Base-by-base conservation (phyloP, 2,888 invertebrate species). In the Habrosyne pyritoides region DNA sequence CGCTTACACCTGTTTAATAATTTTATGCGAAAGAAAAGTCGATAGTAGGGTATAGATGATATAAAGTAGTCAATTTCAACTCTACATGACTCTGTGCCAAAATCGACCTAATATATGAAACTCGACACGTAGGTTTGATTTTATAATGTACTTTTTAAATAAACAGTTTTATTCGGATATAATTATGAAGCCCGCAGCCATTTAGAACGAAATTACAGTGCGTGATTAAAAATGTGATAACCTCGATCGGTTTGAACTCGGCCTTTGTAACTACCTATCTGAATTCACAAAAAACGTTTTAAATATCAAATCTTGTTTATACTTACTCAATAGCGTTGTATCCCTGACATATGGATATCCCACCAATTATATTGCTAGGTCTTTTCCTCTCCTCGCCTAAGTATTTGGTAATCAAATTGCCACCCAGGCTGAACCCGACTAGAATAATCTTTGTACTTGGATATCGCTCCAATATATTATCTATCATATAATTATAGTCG, bases 391-490 rank as follows among this genome's bases (percentile, higher is more conserved):
- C 94, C 87, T 98, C 98, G 36, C 98, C 98, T 82, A 98, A 93
- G 83, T 98, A 99, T 86, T 98, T 98, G n/a, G 98, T 96, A 47
- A 98, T 95, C 63, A 98, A 93, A 91, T 99, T 99, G 22, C 97
- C 99, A 48, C 99, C 99, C 83, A 99, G 94, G 87, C 98, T 98
- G 88, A 98, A 99, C 53, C 99, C 99, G 58, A 98, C 95, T 68
- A 96, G 95, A 62, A 98, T 94, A 59, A 98, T 93, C 81, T 95
- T 95, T 46, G 97, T 96, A 66, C 94, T 93, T 2, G 97, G 95
- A 86, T 97, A 97, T 71, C 95, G 94, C 64, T 95, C 94, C 63
- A 94, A 77, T 60, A 98, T 87, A 82, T 95, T 95, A 59, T 94
- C 93, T 52, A 98, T 87, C 97, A 99, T 98, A 63, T 94, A 95